Base-by-base conservation (phyloP, 2,797 vertebrate genomes). In the Coluber constrictor region DNA sequence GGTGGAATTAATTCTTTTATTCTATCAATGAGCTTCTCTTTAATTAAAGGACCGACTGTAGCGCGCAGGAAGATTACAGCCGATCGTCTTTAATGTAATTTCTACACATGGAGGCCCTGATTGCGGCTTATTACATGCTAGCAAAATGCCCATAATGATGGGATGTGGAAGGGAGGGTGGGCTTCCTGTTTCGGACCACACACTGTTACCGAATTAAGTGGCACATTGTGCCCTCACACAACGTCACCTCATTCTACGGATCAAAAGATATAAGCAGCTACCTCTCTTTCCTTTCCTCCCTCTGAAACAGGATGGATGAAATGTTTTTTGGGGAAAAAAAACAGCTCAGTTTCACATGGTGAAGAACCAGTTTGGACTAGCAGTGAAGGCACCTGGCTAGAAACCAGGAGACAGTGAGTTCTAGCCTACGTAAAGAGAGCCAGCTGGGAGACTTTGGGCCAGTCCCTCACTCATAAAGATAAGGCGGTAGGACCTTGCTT, bases 51-150 rank as follows among this genome's bases (percentile, higher is more conserved):
- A 10, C 23, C 9, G 18, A 43, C n/a, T 16, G 55, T 25, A 86
- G n/a, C 51, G 23, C 5, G 16, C 20, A 15, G 25, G 88, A 90
- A 87, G 59, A 16, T 51, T 59, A 56, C 92, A 95, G 94, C 25
- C 87, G 92, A 88, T 91, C 54, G 66, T 91, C 12, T 95, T 95
- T 93, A 83, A 25, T 51, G 18, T 43, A 25, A 18, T 57, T 70
- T 18, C 43, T 25, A 87, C 55, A 23, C 74, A 20, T 25, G 60
- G 51, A 47, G 23, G n/a, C 9, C 2, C 20, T 54, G 60, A 18
- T 66, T 87, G 59, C 60, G 12, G 37, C 23, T 83, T 83, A 83
- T 83, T 83, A 83, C 10, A 47, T 25, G 37, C 8, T 83, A 90
- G 74, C 32, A 90, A 43, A 90, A 87, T 57, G 47, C 51, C 51